Base-by-base conservation (phyloP, 2,113 vertebrate species). In the Podiceps cristatus region DNA sequence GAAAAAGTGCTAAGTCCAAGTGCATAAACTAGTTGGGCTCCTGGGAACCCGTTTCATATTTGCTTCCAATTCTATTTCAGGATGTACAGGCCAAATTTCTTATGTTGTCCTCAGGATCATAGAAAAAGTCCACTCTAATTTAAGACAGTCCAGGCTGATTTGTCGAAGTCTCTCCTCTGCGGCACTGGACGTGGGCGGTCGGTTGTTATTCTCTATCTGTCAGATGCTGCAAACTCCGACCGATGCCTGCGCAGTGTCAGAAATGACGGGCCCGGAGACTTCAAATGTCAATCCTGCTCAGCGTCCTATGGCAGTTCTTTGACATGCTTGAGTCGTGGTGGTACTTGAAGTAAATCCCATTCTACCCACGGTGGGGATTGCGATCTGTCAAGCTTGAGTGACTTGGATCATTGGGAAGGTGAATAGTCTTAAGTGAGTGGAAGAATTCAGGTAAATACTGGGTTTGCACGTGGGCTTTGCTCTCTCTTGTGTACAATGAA, bases 391-490 rank as follows among this genome's bases (percentile, higher is more conserved):
- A 10, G 44, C 49, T 19, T 5, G 68, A 80, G 81, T 5, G 29
- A 49, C 58, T 56, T 8, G 8, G 1, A 3, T 35, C 3, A 3
- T 60, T 67, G 44, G 74, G 62, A 68, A 76, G 74, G 81, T 33
- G 83, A 72, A 55, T 0, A 2, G 44, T 56, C 20, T 63, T 62
- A 23, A 20, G 7, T 1, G 33, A 60, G 69, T 15, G 52, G n/a
- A 55, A 53, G 47, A 23, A 67, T 33, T 10, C 15, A 8, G 42
- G 13, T 29, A 7, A 68, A 28, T 0, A 0, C 20, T n/a, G 74
- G 16, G 8, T 59, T 63, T 74, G 47, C 27, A 10, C 0, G 0
- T 31, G 73, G 28, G 19, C 49, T 86, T 42, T 1, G 2, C 7
- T 27, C 8, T 44, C 24, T 33, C 23, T 7, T 16, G 47, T 35